Percentiles rank a stretch among this genome's conserved stretches.
These are phyloP conservation scores for Eulithis testata DNA, from an alignment of 2,888 invertebrate species.

Conservation along the genomic window DNA sequence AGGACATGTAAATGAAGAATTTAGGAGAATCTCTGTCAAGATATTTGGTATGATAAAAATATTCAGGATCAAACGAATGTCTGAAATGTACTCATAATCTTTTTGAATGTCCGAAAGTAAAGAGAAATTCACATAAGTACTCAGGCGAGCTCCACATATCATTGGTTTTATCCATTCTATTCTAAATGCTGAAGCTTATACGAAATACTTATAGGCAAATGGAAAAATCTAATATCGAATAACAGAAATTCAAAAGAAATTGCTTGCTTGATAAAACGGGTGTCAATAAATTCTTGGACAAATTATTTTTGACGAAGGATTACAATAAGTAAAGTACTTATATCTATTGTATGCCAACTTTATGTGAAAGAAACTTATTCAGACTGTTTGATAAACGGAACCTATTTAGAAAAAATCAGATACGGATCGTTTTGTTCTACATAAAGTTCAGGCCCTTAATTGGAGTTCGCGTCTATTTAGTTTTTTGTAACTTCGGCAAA, in stretches of 20 bases:
- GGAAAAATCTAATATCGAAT: slow-evolving; percentile 18
- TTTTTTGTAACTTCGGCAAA: no score
- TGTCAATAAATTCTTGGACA: slow-evolving; percentile 26
- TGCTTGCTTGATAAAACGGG: slow-evolving; percentile 13
- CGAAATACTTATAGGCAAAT: slow-evolving; percentile 17
- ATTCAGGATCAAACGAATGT: not conserved
- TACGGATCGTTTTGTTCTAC: no score
- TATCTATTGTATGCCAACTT: no score
- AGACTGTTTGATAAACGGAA: no score
- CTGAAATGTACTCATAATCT: not conserved
- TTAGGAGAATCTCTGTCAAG: no score
- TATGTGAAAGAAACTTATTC: slow-evolving; percentile 2
- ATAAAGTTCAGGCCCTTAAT: no score
- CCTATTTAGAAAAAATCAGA: no score
- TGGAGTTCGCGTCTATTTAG: no score
- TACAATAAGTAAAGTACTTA: not conserved
- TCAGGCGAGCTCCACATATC: slow-evolving; percentile 2
- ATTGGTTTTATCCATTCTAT: slow-evolving; percentile 10
- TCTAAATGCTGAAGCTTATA: slow-evolving; percentile 8
- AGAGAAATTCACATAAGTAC: not conserved
- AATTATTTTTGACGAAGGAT: slow-evolving; percentile 25
- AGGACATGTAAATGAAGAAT: no score
- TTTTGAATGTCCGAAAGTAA: not conserved
- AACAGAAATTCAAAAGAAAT: slow-evolving; percentile 16
- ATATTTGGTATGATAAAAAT: not conserved